Evolutionary conservation across 2,113 vertebrate species (phyloP), one percentile per base, ranked within the genome.

Genomic region (Vanacampus margaritifer): DNA sequence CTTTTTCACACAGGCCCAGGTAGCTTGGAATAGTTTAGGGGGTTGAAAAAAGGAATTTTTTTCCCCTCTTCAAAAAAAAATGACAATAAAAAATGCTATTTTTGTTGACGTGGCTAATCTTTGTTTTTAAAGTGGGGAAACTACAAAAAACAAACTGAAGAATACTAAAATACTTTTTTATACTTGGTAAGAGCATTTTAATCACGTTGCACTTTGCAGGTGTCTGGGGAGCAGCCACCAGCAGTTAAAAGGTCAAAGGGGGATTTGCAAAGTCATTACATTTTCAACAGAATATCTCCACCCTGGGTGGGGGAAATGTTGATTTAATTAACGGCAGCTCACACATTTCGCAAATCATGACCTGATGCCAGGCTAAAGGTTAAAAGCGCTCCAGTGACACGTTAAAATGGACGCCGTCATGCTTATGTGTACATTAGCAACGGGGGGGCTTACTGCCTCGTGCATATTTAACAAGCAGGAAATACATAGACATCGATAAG

Each of bases 171-270:
- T 32, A 32, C 28, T 2, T 32, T 32, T 32, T 32, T 32, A 32
- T 32, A 32, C 28, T 32, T 32, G 28, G 28, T 32, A 32, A 32
- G 28, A 32, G 28, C 28, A 41, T 51, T n/a, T n/a, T 51, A 21
- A 51, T 51, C 48, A 51, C 17, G 48, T 51, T 8, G n/a, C 48
- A 51, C 28, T 32, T 12, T 54, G 23, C 23, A 54, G 2, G 26
- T 57, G 6, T 57, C 14, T 32, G 51, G 24, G 56, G 14, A 16
- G 26, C 16, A 58, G 32, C 57, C 57, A 1, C n/a, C 59, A 23
- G 23, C 36, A 23, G 10, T 39, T 61, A 39, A 61, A 61, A 61
- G 36, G 59, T 61, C 59, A 61, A 39, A 13, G 59, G 21, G 28
- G 36, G 36, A 39, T 61, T 39, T 61, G 59, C 36, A 26, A 39